A percentile compares a stretch with the other conserved stretches of the same genome.
Conservation (phyloP, 2,113 vertebrate species). For the Bucco capensis region DNA sequence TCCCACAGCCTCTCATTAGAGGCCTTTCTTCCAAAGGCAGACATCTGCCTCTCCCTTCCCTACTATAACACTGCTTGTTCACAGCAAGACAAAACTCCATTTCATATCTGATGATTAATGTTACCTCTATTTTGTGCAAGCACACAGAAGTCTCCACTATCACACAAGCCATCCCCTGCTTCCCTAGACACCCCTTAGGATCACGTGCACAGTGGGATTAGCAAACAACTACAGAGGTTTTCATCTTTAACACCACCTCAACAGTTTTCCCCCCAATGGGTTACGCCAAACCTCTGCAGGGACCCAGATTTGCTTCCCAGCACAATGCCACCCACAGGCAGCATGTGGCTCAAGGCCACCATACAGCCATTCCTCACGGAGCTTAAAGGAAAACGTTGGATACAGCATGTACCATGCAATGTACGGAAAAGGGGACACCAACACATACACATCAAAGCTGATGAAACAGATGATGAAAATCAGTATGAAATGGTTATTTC, state of each 20-base stretch:
- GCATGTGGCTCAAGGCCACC: not conserved
- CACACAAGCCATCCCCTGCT: not conserved
- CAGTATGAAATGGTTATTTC: not conserved
- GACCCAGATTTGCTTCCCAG: not conserved
- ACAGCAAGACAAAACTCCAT: not conserved
- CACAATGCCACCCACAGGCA: fast-evolving
- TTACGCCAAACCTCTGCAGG: not conserved
- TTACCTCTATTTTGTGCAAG: fast-evolving
- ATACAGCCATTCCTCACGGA: fast-evolving
- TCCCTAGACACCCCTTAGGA: not conserved
- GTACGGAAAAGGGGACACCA: not conserved
- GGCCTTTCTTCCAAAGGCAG: not conserved
- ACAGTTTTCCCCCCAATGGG: not conserved
- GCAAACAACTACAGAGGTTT: not conserved
- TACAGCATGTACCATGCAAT: fast-evolving
- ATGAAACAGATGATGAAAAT: not conserved
- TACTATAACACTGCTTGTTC: not conserved
- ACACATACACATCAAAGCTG: not conserved
- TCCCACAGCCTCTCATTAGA: not conserved
- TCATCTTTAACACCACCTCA: not conserved
- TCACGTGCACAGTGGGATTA: not conserved
- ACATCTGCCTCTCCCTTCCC: not conserved
- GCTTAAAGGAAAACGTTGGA: fast-evolving
- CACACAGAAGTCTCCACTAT: not conserved
- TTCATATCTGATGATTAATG: not conserved